phyloP scores from a whole-genome alignment of 2,888 invertebrate species.

The Caenorhabditis sp. region DNA sequence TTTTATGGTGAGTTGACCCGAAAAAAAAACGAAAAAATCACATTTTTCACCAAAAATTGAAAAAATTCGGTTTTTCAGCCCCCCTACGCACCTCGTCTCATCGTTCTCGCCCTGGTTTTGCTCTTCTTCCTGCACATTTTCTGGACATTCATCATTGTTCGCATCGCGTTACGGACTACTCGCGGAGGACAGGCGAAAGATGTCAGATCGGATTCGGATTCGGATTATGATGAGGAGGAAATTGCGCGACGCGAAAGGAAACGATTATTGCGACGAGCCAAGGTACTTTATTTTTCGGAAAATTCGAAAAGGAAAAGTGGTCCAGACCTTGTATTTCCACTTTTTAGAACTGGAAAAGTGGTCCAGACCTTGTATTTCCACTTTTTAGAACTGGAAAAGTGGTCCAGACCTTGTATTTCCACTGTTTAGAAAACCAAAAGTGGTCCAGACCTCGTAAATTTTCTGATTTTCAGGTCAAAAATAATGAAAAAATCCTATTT shows the following conservation, averaged over 20 bases:
- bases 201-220: conserved; percentile 47
- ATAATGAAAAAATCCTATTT: too few relatives aligned
- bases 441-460: too few relatives aligned
- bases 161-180: conserved; percentile 36
- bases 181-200: conserved; percentile 47
- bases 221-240: conserved; percentile 45
- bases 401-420: too few relatives aligned
- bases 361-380: too few relatives aligned
- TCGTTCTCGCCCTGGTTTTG: conserved; percentile 56
- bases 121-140: conserved; percentile 63
- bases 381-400: too few relatives aligned
- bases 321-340: too few relatives aligned
- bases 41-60: too few relatives aligned
- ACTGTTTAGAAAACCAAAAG: too few relatives aligned
- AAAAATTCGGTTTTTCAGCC: conserved; percentile 23
- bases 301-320: too few relatives aligned
- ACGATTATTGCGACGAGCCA: conserved; percentile 18
- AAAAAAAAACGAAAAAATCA: too few relatives aligned
- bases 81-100: conserved; percentile 63
- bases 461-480: too few relatives aligned
- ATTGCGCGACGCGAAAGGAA: conserved; percentile 31
- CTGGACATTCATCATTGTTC: conserved; percentile 65
- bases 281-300: neutral
- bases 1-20: conserved; percentile 27
- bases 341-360: too few relatives aligned